Evolutionary conservation across 1,140 invertebrate genomes (phyloP).

Genomic region (Galendromus occidentalis): DNA sequence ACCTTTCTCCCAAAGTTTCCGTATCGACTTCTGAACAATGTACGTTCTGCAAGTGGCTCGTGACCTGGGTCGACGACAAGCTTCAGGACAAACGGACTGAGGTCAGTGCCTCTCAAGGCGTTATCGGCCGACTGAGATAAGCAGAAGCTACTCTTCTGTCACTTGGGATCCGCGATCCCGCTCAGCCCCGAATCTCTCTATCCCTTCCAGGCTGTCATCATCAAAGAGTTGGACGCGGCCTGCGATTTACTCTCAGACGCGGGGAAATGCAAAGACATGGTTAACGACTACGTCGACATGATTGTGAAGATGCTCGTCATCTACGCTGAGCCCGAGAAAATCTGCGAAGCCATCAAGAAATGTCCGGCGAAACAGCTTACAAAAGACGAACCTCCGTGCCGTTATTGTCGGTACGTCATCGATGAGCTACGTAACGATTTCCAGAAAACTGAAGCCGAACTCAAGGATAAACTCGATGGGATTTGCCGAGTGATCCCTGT

Average conservation of each 20-base stretch:
- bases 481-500: background rate
- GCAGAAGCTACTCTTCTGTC: too few relatives aligned
- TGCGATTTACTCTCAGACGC: background rate
- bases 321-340: background rate
- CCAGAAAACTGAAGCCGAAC: background rate
- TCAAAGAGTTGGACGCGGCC: background rate
- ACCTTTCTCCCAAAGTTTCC: background rate
- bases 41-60: background rate
- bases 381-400: background rate
- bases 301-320: background rate
- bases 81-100: background rate
- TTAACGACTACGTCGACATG: background rate
- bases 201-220: background rate
- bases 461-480: background rate
- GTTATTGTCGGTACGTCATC: background rate
- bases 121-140: background rate
- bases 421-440: background rate
- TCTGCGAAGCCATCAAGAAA: background rate
- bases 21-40: background rate
- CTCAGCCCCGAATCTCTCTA: too few relatives aligned
- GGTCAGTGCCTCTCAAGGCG: background rate
- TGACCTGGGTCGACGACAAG: conserved; percentile 8
- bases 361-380: background rate
- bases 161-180: too few relatives aligned
- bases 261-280: background rate